phyloP scores from a whole-genome alignment of 2,888 invertebrate species.

The Netelia inedita region DNA sequence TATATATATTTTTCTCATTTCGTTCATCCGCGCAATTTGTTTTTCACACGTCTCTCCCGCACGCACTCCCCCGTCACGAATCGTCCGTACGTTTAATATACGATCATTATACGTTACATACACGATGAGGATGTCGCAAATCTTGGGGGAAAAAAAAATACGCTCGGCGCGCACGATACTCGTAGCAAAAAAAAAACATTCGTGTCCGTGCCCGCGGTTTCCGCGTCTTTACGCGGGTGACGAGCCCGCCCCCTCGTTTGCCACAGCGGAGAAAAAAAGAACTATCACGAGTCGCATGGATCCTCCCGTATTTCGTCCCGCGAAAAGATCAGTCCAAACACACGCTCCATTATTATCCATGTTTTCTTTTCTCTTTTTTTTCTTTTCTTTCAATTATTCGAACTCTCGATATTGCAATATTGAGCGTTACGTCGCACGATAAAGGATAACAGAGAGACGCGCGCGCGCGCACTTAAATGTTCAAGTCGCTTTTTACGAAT shows the following conservation, averaged over 20 bases:
- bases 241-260: neutral
- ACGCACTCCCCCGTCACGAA: conserved; percentile 2
- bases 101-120: conserved; percentile 35
- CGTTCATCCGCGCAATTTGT: neutral
- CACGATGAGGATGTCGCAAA: conserved; percentile 33
- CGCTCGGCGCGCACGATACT: neutral
- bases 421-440: conserved; percentile 45
- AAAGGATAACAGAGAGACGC: neutral
- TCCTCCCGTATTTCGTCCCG: conserved; percentile 70
- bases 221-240: too few species aligned
- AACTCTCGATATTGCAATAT: conserved; percentile 9
- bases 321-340: conserved; percentile 61
- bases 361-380: neutral
- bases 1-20: neutral
- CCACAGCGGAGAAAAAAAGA: conserved; percentile 19
- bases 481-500: neutral
- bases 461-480: neutral
- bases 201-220: neutral
- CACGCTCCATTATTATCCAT: neutral
- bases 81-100: conserved; percentile 25
- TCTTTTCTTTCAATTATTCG: conserved; percentile 3
- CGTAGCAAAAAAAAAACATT: conserved; percentile 6
- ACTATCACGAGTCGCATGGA: conserved; percentile 16
- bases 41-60: neutral
- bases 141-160: conserved; percentile 20